Base-by-base conservation (phyloP, 2,113 vertebrate genomes). In the Macheiramphus alcinus region DNA sequence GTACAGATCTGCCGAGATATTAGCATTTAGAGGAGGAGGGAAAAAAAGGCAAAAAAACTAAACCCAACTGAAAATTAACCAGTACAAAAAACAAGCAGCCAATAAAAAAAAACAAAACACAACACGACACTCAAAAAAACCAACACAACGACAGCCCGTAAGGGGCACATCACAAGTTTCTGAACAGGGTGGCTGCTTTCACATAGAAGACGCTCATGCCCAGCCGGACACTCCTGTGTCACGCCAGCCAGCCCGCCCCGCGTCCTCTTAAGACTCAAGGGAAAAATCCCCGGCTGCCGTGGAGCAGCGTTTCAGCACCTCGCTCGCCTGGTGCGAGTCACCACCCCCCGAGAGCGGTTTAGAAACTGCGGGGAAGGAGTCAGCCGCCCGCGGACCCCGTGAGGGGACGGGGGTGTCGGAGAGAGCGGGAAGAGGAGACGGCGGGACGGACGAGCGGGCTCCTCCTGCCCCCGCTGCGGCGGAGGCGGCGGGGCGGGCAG, bases 251-350 rank as follows among this genome's bases (percentile, higher is more conserved):
- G 72, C 47, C 93, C 21, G 70, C 92, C 75, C 53, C 36, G 23
- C 13, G 45, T 86, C 68, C 85, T 65, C 59, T 11, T 1, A 10
- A 16, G n/a, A 22, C 79, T 36, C 45, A 7, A 14, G 23, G 31
- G 31, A 62, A 91, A 85, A 91, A 90, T n/a, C 27, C 67, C 63
- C 86, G 27, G 68, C 86, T 67, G 75, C 80, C 58, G 72, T 2
- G 79, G 67, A 93, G 78, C 75, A 68, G 48, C 73, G 50, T 40
- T 94, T 88, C 94, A 93, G 91, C 92, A 95, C 84, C 75, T 78
- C 55, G 22, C 59, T 34, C 67, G 27, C 47, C 73, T 4, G 53
- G 11, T 20, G 38, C 82, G 8, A 71, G 70, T 11, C 91, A 67
- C 7, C 36, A 45, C 43, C 21, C 47, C 47, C 62, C 9, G 16